Base-by-base conservation (phyloP, 2,113 vertebrate species). In the Ellobius talpinus region DNA sequence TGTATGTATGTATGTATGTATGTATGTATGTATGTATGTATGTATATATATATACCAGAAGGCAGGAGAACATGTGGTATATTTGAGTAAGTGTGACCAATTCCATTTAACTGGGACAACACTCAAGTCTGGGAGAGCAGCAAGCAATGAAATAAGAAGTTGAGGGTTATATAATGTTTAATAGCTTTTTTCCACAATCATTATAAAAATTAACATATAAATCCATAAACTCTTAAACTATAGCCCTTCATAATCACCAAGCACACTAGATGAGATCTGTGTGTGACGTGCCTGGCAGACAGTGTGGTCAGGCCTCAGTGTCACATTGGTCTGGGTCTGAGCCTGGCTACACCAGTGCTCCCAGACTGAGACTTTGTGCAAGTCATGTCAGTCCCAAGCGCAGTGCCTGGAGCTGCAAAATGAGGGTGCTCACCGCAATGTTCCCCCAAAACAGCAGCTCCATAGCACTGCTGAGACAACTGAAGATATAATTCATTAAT, bases 141-240 rank as follows among this genome's bases (percentile, higher is more conserved):
- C 31, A 47, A 91, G 11, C 50, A 76, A 74, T 87, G 68, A 92
- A 87, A 89, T 36, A 17, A 84, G 79, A 12, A 61, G 23, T 5
- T 42, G n/a, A 63, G 55, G 55, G 39, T 29, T 8, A 7, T 17
- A 2, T 84, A 26, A 29, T 84, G 17, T 42, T 63, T 58, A 95
- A 87, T 88, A 81, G 87, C 23, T 58, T 58, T 58, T 58, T 21
- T 58, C 21, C 4, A 52, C 3, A 26, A 29, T 87, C 65, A 19
- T 61, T 92, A 87, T 90, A 93, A 93, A 72, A 91, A 77, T 94
- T 58, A 87, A 86, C 14, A 45, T 78, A 65, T 21, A 93, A 68
- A 50, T 81, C 52, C 55, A 86, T 82, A 50, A 50, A 92, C 33
- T 76, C 31, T 91, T 78, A 61, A 92, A 73, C 74, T 70, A 65